Base-by-base conservation (phyloP, 2,797 vertebrate genomes). In the Meriones psammophilus region DNA sequence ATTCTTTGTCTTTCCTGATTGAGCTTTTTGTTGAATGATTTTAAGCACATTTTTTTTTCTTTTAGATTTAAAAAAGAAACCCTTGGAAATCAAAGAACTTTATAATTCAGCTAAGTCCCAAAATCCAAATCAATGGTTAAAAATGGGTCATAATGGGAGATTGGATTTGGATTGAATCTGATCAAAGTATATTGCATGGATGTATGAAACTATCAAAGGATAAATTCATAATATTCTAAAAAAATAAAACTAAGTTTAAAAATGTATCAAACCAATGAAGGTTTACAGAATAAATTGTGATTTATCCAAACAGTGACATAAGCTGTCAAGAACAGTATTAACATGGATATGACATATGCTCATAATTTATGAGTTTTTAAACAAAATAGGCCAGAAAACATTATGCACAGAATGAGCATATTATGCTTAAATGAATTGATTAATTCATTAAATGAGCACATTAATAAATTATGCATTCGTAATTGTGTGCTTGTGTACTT, bases 381-480 rank as follows among this genome's bases (percentile, higher is more conserved):
- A 68, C 33, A 85, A 68, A 85, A 54, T 50, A 68, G 30, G 17
- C 64, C 83, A 68, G 50, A 50, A 64, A 24, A n/a, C 10, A 50
- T 68, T 50, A 85, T 85, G 20, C 64, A 68, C 5, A 33, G 18
- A 24, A 46, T 68, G 83, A n/a, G 24, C 46, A 85, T 50, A 68
- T 68, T 50, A 85, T 85, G 64, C 83, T n/a, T 68, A 85, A 50
- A 24, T 68, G 83, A 54, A n/a, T 68, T 68, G 42, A 50, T 85
- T 50, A 68, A 8, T 56, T 69, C 62, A 33, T 24, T 66, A 62
- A 92, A 69, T 8, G 56, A n/a, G 81, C 12, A 68, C 12, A 88
- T 33, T n/a, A 80, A 84, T 79, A 92, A 91, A 56, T 91, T 88
- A 80, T 77, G 33, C 62, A 92, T 69, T 20, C 26, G 68, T 79